Evolutionary conservation across 1,140 invertebrate species (phyloP), one percentile per base, ranked within the genome.

Genomic region (Varroa destructor): DNA sequence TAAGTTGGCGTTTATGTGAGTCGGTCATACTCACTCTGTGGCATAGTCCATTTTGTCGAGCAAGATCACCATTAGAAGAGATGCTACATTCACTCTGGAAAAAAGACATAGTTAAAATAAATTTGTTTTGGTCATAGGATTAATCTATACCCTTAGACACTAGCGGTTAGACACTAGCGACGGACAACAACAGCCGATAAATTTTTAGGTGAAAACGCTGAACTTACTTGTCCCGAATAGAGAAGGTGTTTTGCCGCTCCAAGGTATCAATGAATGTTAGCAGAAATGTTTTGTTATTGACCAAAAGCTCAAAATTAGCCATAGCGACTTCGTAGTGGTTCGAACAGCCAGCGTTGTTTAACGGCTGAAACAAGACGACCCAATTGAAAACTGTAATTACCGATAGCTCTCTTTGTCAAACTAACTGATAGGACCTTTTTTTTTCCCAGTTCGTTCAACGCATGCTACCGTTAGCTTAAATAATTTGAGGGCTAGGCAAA

Each of bases 11-110:
- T 51, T 3, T 51, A 51, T 8, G 46, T 51, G 46, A 51, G 8
- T 5, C 3, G 8, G 46, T 51, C 46, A 70, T 71, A 80, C 78
- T 71, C 80, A 77, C 79, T 95, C 91, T 0, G 93, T 94, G 0
- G 90, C 90, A 82, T 95, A 97, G 77, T 94, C 91, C 92, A 96
- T 95, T 83, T 94, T 93, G 1, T 88, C 87, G 89, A 94, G 91
- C 5, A 96, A 80, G 55, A 93, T 89, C 8, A 94, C 86, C 87
- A 93, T 93, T 40, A 97, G 80, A 40, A 96, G 82, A 1, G 92
- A 95, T 12, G 91, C 91, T 6, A 97, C 90, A 80, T 93, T 94
- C 6, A 95, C 90, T 80, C 86, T 86, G 76, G 43, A 79, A 79
- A 76, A 75, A 70, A 71, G 25, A 10, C 10, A 25, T 25, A 61